A percentile compares a stretch with the other conserved stretches of the same genome.
These are phyloP conservation scores for Blennius ocellaris DNA, from an alignment of 2,113 vertebrate genomes.

Conservation along the genomic window DNA sequence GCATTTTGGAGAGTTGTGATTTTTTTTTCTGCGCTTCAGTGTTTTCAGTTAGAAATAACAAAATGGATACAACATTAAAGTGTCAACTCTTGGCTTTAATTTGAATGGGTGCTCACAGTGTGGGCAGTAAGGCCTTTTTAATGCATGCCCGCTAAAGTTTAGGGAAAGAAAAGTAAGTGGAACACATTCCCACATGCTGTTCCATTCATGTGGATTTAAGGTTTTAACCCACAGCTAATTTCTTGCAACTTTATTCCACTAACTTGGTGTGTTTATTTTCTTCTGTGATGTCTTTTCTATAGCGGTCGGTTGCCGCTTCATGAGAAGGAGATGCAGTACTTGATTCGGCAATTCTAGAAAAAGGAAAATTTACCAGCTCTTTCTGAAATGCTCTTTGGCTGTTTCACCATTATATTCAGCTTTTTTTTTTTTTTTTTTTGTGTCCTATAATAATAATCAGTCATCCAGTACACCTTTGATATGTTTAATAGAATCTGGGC, in stretches of 20 bases:
- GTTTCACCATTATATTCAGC: too few relatives aligned
- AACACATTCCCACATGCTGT: neutral
- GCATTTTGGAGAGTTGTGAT: neutral
- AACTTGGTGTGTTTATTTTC: too few relatives aligned
- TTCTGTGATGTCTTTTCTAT: too few relatives aligned
- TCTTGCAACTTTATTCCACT: too few relatives aligned
- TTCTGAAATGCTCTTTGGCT: neutral
- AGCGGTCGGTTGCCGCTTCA: too few relatives aligned
- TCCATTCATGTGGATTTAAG: too few relatives aligned
- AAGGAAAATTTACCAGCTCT: neutral
- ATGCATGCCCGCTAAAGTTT: neutral
- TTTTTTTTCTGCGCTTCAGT: neutral
- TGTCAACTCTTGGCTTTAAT: neutral
- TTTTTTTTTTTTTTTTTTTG: too few relatives aligned
- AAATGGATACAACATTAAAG: neutral
- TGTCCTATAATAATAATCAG: neutral
- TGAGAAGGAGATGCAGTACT: neutral
- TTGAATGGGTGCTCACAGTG: neutral
- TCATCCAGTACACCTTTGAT: neutral
- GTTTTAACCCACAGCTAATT: too few relatives aligned
- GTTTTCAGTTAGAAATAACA: neutral
- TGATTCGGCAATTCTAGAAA: neutral
- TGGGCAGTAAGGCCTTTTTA: neutral
- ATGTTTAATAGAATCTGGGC: neutral
- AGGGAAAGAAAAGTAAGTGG: neutral